These are phyloP conservation scores for Aptenodytes forsteri DNA, from an alignment of 2,113 vertebrate species.

Conservation along the genomic window DNA sequence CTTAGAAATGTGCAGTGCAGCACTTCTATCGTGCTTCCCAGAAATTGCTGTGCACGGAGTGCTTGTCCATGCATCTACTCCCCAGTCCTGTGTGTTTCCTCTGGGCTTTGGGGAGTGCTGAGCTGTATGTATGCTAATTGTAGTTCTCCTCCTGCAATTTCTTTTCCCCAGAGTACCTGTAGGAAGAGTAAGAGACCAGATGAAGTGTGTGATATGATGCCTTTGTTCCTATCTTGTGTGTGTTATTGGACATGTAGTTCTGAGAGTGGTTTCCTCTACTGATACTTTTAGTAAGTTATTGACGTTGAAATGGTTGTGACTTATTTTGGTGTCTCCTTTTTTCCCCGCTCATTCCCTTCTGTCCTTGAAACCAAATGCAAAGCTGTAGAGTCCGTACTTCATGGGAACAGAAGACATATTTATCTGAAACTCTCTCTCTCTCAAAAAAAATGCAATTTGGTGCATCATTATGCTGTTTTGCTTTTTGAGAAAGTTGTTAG, in stretches of 20 bases:
- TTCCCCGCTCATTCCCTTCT: accelerated
- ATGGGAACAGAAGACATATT: not conserved
- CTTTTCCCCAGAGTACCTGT: not conserved
- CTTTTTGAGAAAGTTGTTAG: not conserved
- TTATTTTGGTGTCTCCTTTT: not conserved
- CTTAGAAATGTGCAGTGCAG: not conserved
- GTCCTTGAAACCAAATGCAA: not conserved
- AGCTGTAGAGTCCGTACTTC: accelerated
- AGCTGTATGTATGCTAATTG: not conserved
- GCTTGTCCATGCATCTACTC: not conserved
- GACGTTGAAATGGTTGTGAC: not conserved
- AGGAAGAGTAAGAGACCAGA: not conserved
- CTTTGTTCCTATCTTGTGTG: not conserved
- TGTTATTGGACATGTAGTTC: not conserved
- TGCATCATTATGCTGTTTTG: not conserved
- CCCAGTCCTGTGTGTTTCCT: not conserved
- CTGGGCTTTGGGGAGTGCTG: not conserved
- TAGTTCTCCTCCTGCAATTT: not conserved
- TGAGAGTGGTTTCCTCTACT: not conserved
- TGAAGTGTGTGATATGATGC: not conserved
- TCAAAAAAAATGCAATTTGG: not conserved
- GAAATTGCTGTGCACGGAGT: not conserved
- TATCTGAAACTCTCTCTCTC: not conserved
- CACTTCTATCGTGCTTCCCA: accelerated
- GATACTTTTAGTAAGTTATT: not conserved